A percentile compares a stretch with the other conserved stretches of the same genome.
These are phyloP conservation scores for Poeciliopsis paucimaculata DNA, from an alignment of 2,797 vertebrate species.

Conservation along the genomic window DNA sequence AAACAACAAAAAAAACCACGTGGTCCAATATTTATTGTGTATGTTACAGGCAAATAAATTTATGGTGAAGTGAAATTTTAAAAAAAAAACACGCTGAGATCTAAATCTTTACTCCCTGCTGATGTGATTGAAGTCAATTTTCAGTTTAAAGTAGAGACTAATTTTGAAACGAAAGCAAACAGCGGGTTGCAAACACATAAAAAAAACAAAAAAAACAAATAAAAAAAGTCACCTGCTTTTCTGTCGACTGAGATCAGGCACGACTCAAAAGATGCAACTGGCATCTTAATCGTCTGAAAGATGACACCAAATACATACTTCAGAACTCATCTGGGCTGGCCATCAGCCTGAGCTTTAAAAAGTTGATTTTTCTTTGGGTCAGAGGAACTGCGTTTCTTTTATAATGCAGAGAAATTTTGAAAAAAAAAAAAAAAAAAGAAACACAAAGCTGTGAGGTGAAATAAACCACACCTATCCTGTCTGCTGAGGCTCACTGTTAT, in stretches of 20 bases:
- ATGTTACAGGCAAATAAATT: slow-evolving; percentile 31
- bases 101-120: slow-evolving; percentile 36
- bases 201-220: slow-evolving; percentile 26
- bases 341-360: slow-evolving; percentile 4
- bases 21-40: slow-evolving; percentile 52
- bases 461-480: slow-evolving; percentile 60
- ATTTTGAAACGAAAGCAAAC: slow-evolving; percentile 23
- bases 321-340: slow-evolving; percentile 8
- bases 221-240: slow-evolving; percentile 38
- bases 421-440: slow-evolving; percentile 46
- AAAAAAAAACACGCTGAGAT: slow-evolving; percentile 19
- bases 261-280: neutral
- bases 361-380: slow-evolving; percentile 14
- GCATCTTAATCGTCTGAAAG: neutral
- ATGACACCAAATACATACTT: slow-evolving; percentile 6
- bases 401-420: slow-evolving; percentile 7
- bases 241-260: neutral
- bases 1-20: slow-evolving; percentile 47
- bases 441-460: slow-evolving; percentile 38
- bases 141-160: slow-evolving; percentile 63
- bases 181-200: slow-evolving; percentile 24
- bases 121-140: slow-evolving; percentile 48
- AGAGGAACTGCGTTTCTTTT: slow-evolving; percentile 34
- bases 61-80: slow-evolving; percentile 30
- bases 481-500: slow-evolving; percentile 50